A percentile compares a stretch with the other conserved stretches of the same genome.
These are phyloP conservation scores for Chrysomallon squamiferum DNA, from an alignment of 1,140 invertebrate genomes.

Conservation along the genomic window DNA sequence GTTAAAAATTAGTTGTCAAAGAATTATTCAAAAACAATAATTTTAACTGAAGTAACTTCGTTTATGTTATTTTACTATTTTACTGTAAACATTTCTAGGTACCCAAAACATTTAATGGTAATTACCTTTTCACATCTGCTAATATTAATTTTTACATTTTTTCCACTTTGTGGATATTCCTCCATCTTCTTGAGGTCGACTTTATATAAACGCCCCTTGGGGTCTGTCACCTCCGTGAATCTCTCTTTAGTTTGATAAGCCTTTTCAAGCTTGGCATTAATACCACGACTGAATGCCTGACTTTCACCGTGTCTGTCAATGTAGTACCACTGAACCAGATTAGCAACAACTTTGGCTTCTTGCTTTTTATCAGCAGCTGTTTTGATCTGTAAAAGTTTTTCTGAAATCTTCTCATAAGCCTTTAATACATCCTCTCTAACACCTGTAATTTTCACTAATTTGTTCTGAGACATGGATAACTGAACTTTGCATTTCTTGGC, in stretches of 20 bases:
- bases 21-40: too few species aligned
- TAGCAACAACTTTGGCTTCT: not conserved
- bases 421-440: not conserved
- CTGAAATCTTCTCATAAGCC: not conserved
- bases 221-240: not conserved
- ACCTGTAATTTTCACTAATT: not conserved
- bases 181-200: conserved; percentile 1
- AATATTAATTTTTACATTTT: not conserved
- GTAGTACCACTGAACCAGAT: conserved; percentile 1
- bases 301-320: not conserved
- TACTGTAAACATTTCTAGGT: too few species aligned
- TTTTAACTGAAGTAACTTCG: too few species aligned
- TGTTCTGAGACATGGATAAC: too few species aligned
- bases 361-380: not conserved
- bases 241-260: not conserved
- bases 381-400: not conserved
- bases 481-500: too few species aligned
- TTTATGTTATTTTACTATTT: too few species aligned
- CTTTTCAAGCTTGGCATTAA: not conserved
- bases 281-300: not conserved
- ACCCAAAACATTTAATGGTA: too few species aligned
- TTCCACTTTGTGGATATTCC: not conserved
- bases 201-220: not conserved
- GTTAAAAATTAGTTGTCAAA: too few species aligned
- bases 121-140: not conserved